Evolutionary conservation across 1,140 invertebrate genomes (phyloP), one percentile per base, ranked within the genome.

Genomic region (Pseudachorutes palmiensis): DNA sequence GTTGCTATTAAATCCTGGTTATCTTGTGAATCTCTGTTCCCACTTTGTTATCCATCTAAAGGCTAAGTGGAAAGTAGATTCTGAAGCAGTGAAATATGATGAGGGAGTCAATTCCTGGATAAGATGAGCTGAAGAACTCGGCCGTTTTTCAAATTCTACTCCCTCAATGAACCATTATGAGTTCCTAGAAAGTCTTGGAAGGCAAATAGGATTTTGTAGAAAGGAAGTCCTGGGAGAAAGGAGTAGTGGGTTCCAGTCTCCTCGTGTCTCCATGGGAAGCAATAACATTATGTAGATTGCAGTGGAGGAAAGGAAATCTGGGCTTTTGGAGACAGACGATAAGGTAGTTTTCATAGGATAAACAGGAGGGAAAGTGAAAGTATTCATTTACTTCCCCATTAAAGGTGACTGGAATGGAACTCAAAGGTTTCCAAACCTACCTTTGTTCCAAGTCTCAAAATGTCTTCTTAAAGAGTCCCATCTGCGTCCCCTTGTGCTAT

Each of bases 311-410:
- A 19, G 24, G 51, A 24, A 55, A 55, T 55, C 51, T 55, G 12
- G 51, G 14, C 51, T 55, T 24, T 55, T 55, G 12, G 51, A 26
- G 36, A 41, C 36, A 55, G 51, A 55, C 12, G 51, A 26, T 26
- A 19, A 55, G 51, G 24, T 55, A 55, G 51, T 55, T 55, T 55
- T 26, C 51, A 55, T 55, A 55, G 51, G 24, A 55, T 55, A 55
- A 55, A 55, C 51, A 55, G n/a, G n/a, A 55, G 51, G 51, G 51
- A 55, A 55, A 55, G 51, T 55, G 51, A 55, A 55, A 55, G 51
- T 55, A 55, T 55, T 55, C 51, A 55, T 55, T 55, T 55, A 55
- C 51, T 55, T 5, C 5, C 14, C 51, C 12, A 55, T 26, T 55
- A 55, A 55, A 55, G 51, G 51, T 55, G 51, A 26, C 51, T 26